Conservation (phyloP, 2,797 vertebrate species). For the Enteromius radiatus region DNA sequence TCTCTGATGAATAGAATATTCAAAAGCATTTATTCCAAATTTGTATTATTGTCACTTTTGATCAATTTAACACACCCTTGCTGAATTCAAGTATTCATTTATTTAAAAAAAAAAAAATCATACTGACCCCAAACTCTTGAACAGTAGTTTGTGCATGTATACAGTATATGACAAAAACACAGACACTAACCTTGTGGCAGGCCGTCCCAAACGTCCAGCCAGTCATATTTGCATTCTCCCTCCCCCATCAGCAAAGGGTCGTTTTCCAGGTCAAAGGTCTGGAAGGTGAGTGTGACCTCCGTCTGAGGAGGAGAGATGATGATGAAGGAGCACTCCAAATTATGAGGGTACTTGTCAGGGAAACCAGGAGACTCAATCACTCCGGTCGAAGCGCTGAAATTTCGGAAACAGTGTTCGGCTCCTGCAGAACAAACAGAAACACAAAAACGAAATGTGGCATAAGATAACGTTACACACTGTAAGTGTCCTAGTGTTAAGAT, state of each 20-base stretch:
- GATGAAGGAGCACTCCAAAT: conserved; percentile 87
- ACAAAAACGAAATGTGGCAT: conserved; percentile 33
- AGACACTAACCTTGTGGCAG: conserved; percentile 87
- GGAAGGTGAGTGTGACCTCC: conserved; percentile 92
- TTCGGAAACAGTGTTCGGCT: conserved; percentile 91
- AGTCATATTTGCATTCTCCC: conserved; percentile 97
- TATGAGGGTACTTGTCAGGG: conserved; percentile 90
- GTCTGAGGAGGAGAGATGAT: conserved; percentile 88
- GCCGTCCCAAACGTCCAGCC: conserved; percentile 98
- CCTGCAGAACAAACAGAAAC: conserved; percentile 73
- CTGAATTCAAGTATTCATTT: not conserved
- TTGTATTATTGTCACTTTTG: not conserved
- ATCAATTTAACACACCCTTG: not conserved
- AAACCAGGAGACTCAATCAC: conserved; percentile 88
- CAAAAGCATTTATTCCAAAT: not conserved
- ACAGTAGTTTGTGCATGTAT: not conserved
- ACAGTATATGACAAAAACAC: not conserved
- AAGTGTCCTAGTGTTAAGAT: not conserved
- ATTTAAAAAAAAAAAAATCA: not conserved
- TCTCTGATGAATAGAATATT: not conserved
- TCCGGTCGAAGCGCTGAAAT: conserved; percentile 83
- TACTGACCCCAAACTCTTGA: not conserved
- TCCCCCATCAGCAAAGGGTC: conserved; percentile 92
- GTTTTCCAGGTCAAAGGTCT: conserved; percentile 96
- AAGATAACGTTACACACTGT: not conserved